Conservation (phyloP, 2,113 vertebrate species). For the Sarotherodon lohbergeri region DNA sequence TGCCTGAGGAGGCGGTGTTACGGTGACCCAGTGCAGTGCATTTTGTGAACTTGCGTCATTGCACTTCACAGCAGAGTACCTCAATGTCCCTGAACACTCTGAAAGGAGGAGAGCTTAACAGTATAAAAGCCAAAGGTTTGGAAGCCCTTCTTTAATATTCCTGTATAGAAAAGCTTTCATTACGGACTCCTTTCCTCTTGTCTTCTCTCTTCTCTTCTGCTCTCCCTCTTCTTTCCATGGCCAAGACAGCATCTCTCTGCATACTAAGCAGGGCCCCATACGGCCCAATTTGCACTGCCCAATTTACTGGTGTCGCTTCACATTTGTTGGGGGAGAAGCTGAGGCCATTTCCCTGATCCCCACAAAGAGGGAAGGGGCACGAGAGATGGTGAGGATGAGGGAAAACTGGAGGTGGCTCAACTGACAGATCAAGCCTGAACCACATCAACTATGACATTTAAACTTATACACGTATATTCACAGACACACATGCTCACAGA, state of each 20-base stretch:
- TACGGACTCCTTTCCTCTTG: constrained; percentile 16
- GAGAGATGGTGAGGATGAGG: not conserved
- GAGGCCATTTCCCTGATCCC: constrained; percentile 21
- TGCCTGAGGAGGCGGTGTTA: not conserved
- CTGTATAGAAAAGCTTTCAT: not conserved
- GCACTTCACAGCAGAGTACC: not conserved
- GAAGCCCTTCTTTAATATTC: not conserved
- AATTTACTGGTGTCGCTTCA: constrained; percentile 70
- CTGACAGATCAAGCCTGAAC: constrained; percentile 21
- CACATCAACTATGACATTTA: not conserved
- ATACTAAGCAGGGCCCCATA: constrained; percentile 62
- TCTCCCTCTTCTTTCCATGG: not conserved
- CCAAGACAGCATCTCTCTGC: constrained; percentile 31
- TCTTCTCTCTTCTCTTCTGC: not conserved
- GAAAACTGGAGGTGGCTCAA: not conserved
- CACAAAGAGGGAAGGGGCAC: not conserved
- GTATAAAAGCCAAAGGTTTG: constrained; percentile 7
- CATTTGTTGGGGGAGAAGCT: constrained; percentile 61
- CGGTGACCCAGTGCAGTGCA: not conserved
- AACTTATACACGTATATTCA: not conserved
- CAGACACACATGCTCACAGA: not conserved
- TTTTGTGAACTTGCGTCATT: not conserved
- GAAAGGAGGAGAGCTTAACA: not conserved
- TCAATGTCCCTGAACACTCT: not conserved
- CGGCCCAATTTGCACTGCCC: constrained; percentile 59